Evolutionary conservation across 2,888 invertebrate species (phyloP).

Genomic region (Volucella inanis): DNA sequence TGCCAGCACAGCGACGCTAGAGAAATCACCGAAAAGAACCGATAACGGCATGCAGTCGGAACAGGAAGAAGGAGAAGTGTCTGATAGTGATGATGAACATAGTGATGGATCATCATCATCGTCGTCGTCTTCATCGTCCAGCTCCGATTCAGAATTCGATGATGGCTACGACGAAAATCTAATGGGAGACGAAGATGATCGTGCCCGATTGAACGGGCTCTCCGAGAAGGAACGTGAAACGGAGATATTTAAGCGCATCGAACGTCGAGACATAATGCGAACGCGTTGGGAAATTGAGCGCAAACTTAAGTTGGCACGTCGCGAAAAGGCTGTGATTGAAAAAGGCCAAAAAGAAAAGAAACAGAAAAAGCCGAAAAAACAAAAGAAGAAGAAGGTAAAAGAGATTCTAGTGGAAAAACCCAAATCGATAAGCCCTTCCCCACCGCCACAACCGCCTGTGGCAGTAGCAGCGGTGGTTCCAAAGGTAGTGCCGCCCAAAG

Average conservation of each 20-base stretch:
- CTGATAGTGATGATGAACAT: constrained; percentile 84
- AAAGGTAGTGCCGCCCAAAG: constrained; percentile 58
- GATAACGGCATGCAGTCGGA: constrained; percentile 83
- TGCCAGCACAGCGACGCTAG: constrained; percentile 79
- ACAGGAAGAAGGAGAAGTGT: constrained; percentile 95
- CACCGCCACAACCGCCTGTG: constrained; percentile 57
- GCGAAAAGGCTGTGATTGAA: constrained; percentile 86
- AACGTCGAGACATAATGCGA: constrained; percentile 95
- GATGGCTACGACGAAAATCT: constrained; percentile 98
- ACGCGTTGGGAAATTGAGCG: constrained; percentile 98
- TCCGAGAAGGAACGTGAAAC: constrained; percentile 99
- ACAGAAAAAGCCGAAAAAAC: constrained; percentile 83
- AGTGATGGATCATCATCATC: constrained; percentile 82
- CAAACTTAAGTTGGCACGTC: constrained; percentile 92
- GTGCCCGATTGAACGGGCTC: constrained; percentile 93
- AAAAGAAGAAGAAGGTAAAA: constrained; percentile 76
- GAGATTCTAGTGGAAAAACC: constrained; percentile 51
- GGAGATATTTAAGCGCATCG: constrained; percentile 97
- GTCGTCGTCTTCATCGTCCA: constrained; percentile 82
- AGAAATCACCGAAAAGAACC: constrained; percentile 76
- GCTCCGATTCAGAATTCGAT: constrained; percentile 93
- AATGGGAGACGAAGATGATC: constrained; percentile 98
- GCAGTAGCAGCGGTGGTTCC: constrained; percentile 35
- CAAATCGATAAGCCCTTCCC: constrained; percentile 52
- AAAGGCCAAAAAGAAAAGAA: constrained; percentile 84